A percentile compares a stretch with the other conserved stretches of the same genome.
phyloP scores from a whole-genome alignment of 2,797 vertebrate species.

The Manis crassicaudata region DNA sequence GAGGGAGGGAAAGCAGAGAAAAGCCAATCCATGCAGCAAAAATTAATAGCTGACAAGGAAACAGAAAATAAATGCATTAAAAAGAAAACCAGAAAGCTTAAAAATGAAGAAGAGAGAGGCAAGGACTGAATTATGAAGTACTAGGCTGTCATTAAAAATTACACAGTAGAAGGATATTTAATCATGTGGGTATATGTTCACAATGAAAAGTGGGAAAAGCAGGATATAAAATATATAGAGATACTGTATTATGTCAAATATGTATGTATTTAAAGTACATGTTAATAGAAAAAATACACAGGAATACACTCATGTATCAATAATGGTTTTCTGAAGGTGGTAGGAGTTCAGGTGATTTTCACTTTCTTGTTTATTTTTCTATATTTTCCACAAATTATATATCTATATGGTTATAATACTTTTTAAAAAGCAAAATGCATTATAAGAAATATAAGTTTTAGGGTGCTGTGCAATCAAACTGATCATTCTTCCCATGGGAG shows the following conservation, averaged over 20 bases:
- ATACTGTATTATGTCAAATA: neutral
- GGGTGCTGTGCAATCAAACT: neutral
- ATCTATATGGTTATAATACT: neutral
- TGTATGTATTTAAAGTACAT: neutral
- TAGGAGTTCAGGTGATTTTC: neutral
- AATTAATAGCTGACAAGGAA: conserved; percentile 48
- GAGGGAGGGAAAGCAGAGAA: neutral
- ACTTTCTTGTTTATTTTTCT: neutral
- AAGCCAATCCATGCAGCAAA: conserved; percentile 26
- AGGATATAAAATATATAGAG: neutral
- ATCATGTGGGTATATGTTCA: neutral
- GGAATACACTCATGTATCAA: neutral
- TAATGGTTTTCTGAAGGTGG: conserved; percentile 12
- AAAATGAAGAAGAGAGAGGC: neutral
- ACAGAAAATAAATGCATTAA: neutral
- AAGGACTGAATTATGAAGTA: neutral
- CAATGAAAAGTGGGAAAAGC: neutral
- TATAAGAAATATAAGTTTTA: neutral
- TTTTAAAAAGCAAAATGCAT: neutral
- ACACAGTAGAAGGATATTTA: neutral
- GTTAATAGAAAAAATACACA: neutral
- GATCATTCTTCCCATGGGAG: neutral
- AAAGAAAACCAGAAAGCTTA: conserved; percentile 16
- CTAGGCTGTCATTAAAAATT: neutral
- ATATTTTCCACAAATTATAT: neutral